Evolutionary conservation across 1,140 invertebrate species (phyloP), one percentile per base, ranked within the genome.

Genomic region (Cherax quadricarinatus): DNA sequence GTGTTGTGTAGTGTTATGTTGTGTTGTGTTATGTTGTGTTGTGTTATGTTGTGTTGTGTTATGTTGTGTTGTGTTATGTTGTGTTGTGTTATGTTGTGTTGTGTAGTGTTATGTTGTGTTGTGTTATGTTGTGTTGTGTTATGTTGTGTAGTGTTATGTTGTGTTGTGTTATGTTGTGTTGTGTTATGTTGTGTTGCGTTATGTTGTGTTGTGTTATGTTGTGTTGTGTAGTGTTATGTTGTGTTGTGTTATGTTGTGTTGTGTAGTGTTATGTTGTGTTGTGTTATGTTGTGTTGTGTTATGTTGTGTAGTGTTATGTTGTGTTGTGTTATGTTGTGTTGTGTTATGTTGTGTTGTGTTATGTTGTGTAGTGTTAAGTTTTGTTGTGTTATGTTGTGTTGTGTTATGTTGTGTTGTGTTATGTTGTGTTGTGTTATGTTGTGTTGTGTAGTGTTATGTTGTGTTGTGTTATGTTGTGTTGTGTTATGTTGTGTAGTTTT

Each of bases 291-390:
- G 66, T 70, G 66, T 70, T 70, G 66, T 70, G 66, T 70, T 70
- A 21, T 21, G 66, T 70, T 21, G 66, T 12, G 66, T 21, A 14
- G 66, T 70, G 66, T 70, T 70, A 21, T 70, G 66, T 70, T 80
- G 16, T 80, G 78, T 80, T 41, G 78, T 16, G 78, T 24, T 80
- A 24, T 80, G 78, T 80, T 24, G 78, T 80, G 78, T 80, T 24
- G 78, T 80, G 78, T 80, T 24, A 24, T 80, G 78, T 80, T 24
- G 78, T 80, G 78, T 80, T 41, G 78, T 80, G 78, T 80, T 41
- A 24, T 80, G 78, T 80, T 41, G 78, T 80, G 78, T 80, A 10
- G 78, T 80, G 78, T 80, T 24, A 24, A 18, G 78, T 41, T 41
- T 16, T 80, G 78, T 80, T 41, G 78, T 80, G 16, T 80, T 41